phyloP scores from a whole-genome alignment of 2,888 invertebrate genomes.

The Meloe dianella region DNA sequence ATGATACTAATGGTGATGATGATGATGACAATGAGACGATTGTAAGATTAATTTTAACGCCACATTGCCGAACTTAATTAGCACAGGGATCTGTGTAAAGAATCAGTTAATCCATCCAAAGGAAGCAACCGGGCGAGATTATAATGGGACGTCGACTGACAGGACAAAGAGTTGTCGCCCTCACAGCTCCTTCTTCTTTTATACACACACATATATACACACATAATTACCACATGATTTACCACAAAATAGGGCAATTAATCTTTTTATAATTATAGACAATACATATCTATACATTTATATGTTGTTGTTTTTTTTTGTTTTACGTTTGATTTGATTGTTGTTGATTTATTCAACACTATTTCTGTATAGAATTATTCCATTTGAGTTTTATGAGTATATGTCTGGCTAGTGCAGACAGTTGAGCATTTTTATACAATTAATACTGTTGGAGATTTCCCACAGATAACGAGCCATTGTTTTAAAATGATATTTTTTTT shows the following conservation, averaged over 20 bases:
- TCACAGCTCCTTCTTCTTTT: not conserved
- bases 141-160: slow-evolving; percentile 14
- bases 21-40: slow-evolving; percentile 16
- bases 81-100: slow-evolving; percentile 33
- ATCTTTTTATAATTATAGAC: not conserved
- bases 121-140: slow-evolving; percentile 35
- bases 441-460: slow-evolving; percentile 37
- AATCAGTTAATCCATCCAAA: slow-evolving; percentile 39
- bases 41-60: slow-evolving; percentile 42
- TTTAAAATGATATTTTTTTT: slow-evolving; percentile 41
- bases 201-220: not conserved
- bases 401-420: slow-evolving; percentile 32
- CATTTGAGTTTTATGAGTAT: slow-evolving; percentile 9
- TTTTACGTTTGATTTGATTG: slow-evolving; percentile 18
- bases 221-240: slow-evolving; percentile 1
- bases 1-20: not conserved
- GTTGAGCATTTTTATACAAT: slow-evolving; percentile 33
- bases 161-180: slow-evolving; percentile 7
- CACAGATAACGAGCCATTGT: slow-evolving; percentile 48
- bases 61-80: slow-evolving; percentile 41
- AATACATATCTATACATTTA: not conserved
- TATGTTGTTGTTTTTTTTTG: not conserved
- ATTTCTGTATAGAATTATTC: not conserved
- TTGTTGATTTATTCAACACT: slow-evolving; percentile 20
- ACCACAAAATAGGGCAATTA: slow-evolving; percentile 28